Evolutionary conservation across 2,888 invertebrate species (phyloP), one percentile per base, ranked within the genome.

Genomic region (Trichopoda pennipes): DNA sequence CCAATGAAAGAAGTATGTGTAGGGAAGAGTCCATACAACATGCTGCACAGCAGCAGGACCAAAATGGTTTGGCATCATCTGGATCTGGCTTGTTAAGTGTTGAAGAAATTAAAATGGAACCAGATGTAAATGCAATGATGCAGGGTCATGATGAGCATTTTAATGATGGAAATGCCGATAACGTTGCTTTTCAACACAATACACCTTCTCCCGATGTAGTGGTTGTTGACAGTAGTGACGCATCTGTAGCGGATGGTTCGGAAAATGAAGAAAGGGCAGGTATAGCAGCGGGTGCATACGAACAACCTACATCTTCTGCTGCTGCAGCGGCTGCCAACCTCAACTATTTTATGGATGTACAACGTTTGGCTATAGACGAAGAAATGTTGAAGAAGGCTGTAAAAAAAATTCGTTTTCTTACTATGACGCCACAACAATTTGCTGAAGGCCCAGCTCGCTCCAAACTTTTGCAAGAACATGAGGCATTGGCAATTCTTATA

Each of bases 391-490:
- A 95, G 2, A 93, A 94, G 85, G 94, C 94, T 0, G 92, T 96
- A 1, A 94, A 94, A 87, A 95, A 96, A 91, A 94, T 97, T 80
- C 93, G 96, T 28, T 96, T 96, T 91, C 92, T 96, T 14, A 96
- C 95, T 0, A 91, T 97, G 85, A 94, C 94, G 0, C 95, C 96
- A 0, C 94, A 95, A 88, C 95, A 96, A 91, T 96, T 97, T 89
- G 96, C 96, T 0, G 95, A 95, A 86, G 95, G 96, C 0, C 96
- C 96, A 0, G 96, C 95, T 0, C 93, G 94, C 64, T 96, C 96
- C 16, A 91, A 92, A n/a, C 91, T 96, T 10, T 92, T 97, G 32
- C 93, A 94, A 0, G 94, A 96, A 89, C 93, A 95, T 1, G 96
- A 97, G 88, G 94, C 96, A 16, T 94, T 96, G 87, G 94, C 95